Percentiles rank a stretch among this genome's conserved stretches.
Conservation (phyloP, 1,140 invertebrate genomes). For the Drosophila albomicans region DNA sequence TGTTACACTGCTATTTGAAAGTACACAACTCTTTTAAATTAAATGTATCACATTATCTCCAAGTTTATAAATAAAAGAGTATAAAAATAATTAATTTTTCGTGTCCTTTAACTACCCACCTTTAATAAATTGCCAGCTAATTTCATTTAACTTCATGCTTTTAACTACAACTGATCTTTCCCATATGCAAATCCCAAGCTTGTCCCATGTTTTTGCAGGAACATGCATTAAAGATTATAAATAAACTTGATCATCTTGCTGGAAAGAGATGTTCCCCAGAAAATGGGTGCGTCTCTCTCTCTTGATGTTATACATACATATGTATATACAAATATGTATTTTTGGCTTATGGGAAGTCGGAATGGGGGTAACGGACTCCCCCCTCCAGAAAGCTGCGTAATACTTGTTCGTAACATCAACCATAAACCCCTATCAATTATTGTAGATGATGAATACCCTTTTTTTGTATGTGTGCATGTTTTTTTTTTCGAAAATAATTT, state of each 20-base stretch:
- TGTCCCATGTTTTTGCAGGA: not conserved
- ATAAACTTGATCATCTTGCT: not conserved
- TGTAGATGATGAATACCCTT: not conserved
- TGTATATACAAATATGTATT: no score
- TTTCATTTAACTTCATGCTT: no score
- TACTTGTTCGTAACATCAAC: not conserved
- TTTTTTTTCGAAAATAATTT: constrained; percentile 1
- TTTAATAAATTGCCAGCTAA: no score
- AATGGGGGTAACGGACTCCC: constrained; percentile 2
- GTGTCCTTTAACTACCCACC: no score
- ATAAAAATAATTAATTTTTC: no score
- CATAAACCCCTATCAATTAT: constrained; percentile 11
- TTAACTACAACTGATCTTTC: no score
- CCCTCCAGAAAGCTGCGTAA: not conserved
- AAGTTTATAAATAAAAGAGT: no score
- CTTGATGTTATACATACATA: not conserved
- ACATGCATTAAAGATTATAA: not conserved
- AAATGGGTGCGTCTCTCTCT: not conserved
- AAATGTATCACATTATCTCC: no score
- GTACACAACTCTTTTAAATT: no score
- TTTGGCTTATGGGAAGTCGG: not conserved
- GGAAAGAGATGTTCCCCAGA: not conserved
- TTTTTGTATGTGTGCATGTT: not conserved
- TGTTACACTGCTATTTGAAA: no score
- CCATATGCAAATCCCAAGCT: not conserved